Conservation (phyloP, 2,113 vertebrate genomes). For the Tichodroma muraria region DNA sequence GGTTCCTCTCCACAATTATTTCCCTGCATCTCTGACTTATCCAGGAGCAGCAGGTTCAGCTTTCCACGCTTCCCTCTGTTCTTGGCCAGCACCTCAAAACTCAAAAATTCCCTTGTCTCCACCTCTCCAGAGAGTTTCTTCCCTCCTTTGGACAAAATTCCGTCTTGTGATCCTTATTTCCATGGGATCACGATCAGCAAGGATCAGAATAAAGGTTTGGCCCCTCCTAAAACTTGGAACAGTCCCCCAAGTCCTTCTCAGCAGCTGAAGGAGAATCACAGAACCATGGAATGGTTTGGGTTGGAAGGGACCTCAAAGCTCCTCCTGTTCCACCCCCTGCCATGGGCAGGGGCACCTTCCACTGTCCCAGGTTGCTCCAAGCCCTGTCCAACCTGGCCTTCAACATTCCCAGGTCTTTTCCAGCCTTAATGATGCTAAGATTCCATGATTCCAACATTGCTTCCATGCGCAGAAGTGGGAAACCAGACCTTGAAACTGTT, state of each 20-base stretch:
- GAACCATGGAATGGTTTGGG: neutral
- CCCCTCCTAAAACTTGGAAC: neutral
- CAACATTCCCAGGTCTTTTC: neutral
- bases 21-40: too few species aligned
- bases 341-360: neutral
- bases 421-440: neutral
- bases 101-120: neutral
- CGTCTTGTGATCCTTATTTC: neutral
- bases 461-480: neutral
- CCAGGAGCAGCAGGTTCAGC: neutral
- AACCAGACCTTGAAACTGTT: accelerated
- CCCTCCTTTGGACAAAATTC: neutral
- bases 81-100: neutral
- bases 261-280: too few species aligned
- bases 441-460: neutral
- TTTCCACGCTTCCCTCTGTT: neutral
- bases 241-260: neutral
- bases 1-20: too few species aligned
- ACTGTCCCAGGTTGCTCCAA: neutral
- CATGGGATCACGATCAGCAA: neutral
- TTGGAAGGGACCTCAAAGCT: neutral
- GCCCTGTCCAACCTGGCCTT: neutral
- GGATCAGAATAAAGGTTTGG: too few species aligned
- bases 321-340: neutral
- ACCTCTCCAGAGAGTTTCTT: neutral